Base-by-base conservation (phyloP, 2,888 invertebrate genomes). In the Melipona beecheii region DNA sequence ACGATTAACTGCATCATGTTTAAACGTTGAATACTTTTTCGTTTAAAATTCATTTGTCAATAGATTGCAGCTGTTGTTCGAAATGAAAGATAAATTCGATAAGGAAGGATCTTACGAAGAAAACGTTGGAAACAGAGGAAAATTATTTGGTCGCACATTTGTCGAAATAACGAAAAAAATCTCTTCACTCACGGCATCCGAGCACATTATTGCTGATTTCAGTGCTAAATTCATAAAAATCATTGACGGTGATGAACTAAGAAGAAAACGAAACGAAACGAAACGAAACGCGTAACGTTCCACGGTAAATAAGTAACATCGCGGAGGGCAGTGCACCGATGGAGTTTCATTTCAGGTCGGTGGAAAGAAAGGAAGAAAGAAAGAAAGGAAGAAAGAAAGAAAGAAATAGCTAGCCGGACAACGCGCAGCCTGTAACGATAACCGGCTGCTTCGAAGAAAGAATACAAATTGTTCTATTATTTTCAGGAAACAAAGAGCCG, bases 401-500 rank as follows among this genome's bases (percentile, higher is more conserved):
- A 71, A 56, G 62, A 74, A 79, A 68, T 75, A 65, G 24, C 49
- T 31, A 49, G 43, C 15, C 27, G 78, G 74, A 81, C 74, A 64
- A 78, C 69, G 73, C 58, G n/a, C 24, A 19, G 60, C 21, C 75
- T 24, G 77, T 43, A 66, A 64, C 83, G 85, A 78, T 85, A 73
- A 56, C 74, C 65, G 65, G 24, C 56, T 54, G 58, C 31, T 64
- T 62, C 70, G 66, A 69, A 27, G 36, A 80, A 83, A 81, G 83
- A 81, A 85, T 86, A 85, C 80, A 81, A 85, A 83, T 78, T 65
- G 74, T 83, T 82, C 83, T 74, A 83, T 86, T 83, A 86, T 83
- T 83, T 73, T 19, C 65, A 50, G 21, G 80, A 58, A 31, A 65
- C 65, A 86, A 81, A 70, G 56, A 66, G 3, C 60, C 4, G 13